Percentiles rank a stretch among this genome's conserved stretches.
Conservation (phyloP, 1,140 invertebrate species). For the Caenorhabditis inopinata region DNA sequence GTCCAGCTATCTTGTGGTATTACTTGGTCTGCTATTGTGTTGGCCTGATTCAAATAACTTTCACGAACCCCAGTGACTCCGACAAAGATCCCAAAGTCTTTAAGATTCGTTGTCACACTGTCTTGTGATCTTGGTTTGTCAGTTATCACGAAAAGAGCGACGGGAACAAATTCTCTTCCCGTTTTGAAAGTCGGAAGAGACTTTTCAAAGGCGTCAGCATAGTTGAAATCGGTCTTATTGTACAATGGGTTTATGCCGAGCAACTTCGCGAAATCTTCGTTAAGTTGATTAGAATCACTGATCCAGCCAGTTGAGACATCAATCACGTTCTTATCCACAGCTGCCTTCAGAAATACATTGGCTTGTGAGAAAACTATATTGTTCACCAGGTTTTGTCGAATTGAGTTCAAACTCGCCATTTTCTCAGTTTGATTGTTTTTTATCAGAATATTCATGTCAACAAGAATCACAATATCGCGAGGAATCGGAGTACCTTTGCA, state of each 20-base stretch:
- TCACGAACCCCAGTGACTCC: not conserved
- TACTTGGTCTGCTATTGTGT: not conserved
- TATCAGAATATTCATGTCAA: not conserved
- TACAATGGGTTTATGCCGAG: not conserved
- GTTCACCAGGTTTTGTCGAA: not conserved
- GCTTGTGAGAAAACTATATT: not conserved
- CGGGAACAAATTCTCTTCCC: not conserved
- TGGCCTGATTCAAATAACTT: not conserved
- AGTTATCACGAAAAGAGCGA: not conserved
- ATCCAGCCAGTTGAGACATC: not conserved
- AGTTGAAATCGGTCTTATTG: not conserved
- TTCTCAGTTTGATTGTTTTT: slow-evolving; percentile 22
- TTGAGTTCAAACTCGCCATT: not conserved
- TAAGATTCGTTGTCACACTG: not conserved
- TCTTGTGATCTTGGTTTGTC: not conserved
- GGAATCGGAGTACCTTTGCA: not conserved
- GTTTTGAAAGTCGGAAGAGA: slow-evolving; percentile 3
- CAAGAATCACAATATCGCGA: not conserved
- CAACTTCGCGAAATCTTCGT: not conserved
- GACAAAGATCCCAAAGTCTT: not conserved
- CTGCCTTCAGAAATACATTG: not conserved
- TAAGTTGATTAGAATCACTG: not conserved
- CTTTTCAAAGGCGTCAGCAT: not conserved
- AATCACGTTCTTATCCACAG: not conserved
- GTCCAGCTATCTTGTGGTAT: not conserved